Evolutionary conservation across 2,888 invertebrate genomes (phyloP).

Genomic region (Cephonodes hylas): DNA sequence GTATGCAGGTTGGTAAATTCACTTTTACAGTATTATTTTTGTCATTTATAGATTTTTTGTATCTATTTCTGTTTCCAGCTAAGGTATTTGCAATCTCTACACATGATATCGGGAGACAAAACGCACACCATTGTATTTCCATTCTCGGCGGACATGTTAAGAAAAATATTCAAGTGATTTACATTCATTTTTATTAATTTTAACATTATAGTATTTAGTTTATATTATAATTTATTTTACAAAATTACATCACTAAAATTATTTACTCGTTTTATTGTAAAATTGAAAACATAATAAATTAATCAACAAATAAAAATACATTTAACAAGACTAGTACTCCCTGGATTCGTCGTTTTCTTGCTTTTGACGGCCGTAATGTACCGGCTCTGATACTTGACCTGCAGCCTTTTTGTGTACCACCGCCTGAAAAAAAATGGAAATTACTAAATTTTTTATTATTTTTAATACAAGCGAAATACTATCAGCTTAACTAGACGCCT

Average conservation of each 20-base stretch:
- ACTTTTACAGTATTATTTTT: not conserved
- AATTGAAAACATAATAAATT: slow-evolving; percentile 23
- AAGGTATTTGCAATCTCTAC: slow-evolving; percentile 91
- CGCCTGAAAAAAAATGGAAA: slow-evolving; percentile 52
- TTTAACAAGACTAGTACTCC: slow-evolving; percentile 63
- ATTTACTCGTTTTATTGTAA: not conserved
- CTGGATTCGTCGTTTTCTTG: slow-evolving; percentile 60
- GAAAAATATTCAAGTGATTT: slow-evolving; percentile 50
- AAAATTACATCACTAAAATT: slow-evolving; percentile 4
- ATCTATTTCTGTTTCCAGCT: slow-evolving; percentile 70
- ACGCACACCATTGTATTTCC: slow-evolving; percentile 95
- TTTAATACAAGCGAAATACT: not conserved
- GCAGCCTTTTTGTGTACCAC: slow-evolving; percentile 67
- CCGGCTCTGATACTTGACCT: slow-evolving; percentile 53
- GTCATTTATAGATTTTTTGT: not conserved
- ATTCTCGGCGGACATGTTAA: slow-evolving; percentile 85
- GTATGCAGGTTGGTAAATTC: slow-evolving; percentile 56
- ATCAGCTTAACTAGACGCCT: not conserved
- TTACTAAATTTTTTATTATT: too few species aligned
- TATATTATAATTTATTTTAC: not conserved
- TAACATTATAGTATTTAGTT: not conserved
- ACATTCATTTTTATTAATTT: slow-evolving; percentile 23
- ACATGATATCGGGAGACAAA: slow-evolving; percentile 91
- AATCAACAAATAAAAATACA: slow-evolving; percentile 20
- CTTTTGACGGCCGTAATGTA: slow-evolving; percentile 58